Evolutionary conservation across 92 coral and sea anemone genomes (phyloP).

Genomic region (Epizoanthus illoricatus): DNA sequence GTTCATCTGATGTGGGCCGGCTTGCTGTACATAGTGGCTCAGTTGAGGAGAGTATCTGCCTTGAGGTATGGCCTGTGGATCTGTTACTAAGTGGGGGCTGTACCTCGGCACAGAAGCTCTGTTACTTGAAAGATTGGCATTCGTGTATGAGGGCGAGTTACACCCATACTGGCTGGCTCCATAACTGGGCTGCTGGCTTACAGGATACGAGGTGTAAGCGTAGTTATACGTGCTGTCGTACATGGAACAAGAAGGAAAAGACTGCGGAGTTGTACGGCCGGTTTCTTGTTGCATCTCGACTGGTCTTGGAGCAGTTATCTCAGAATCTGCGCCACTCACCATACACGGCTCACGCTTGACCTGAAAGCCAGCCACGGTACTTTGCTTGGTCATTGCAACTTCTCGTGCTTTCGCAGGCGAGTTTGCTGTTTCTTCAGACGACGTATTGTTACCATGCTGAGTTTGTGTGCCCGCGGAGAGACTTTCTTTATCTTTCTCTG

Average conservation of each 20-base stretch:
- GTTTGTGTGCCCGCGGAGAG: slow-evolving; percentile 57
- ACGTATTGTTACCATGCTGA: slow-evolving; percentile 41
- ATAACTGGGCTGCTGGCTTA: slow-evolving; percentile 63
- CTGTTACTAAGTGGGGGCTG: slow-evolving; percentile 57
- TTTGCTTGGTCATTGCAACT: slow-evolving; percentile 34
- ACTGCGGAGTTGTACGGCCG: slow-evolving; percentile 73
- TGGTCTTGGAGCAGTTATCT: slow-evolving; percentile 27
- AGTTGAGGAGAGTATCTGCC: slow-evolving; percentile 80
- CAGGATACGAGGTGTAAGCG: slow-evolving; percentile 69
- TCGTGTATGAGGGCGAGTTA: slow-evolving; percentile 55
- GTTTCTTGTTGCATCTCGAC: slow-evolving; percentile 41
- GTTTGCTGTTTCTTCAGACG: slow-evolving; percentile 44
- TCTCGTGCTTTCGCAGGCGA: slow-evolving; percentile 43
- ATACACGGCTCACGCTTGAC: slow-evolving; percentile 66
- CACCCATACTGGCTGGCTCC: slow-evolving; percentile 63
- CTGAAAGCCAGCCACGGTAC: slow-evolving; percentile 37
- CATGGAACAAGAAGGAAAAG: slow-evolving; percentile 80
- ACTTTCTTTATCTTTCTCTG: slow-evolving; percentile 62
- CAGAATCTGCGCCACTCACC: slow-evolving; percentile 55
- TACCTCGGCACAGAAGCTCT: slow-evolving; percentile 57
- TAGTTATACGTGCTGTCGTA: slow-evolving; percentile 67
- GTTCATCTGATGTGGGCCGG: slow-evolving; percentile 41
- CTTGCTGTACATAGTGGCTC: slow-evolving; percentile 77
- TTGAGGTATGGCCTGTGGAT: slow-evolving; percentile 40
- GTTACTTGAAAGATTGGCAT: slow-evolving; percentile 53